A percentile compares a stretch with the other conserved stretches of the same genome.
These are phyloP conservation scores for Tamandua tetradactyla DNA, from an alignment of 2,797 vertebrate genomes.

Conservation along the genomic window DNA sequence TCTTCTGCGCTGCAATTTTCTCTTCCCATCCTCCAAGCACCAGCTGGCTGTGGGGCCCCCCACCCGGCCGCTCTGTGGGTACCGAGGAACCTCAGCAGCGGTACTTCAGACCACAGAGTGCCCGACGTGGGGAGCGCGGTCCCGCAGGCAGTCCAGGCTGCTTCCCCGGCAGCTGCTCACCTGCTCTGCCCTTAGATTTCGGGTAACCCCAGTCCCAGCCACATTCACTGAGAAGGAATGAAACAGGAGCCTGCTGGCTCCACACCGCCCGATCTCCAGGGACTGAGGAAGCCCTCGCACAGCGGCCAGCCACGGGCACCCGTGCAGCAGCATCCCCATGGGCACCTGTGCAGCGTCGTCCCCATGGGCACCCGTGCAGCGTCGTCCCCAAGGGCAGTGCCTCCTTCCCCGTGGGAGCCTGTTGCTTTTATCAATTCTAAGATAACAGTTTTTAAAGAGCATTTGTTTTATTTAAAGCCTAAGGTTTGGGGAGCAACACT, in stretches of 20 bases:
- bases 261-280: not conserved
- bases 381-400: not conserved
- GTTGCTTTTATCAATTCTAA: not conserved
- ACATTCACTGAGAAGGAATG: not conserved
- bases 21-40: not conserved
- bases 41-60: not conserved
- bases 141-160: not conserved
- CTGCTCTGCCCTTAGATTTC: conserved; percentile 52
- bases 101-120: too few relatives aligned
- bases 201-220: not conserved
- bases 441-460: not conserved
- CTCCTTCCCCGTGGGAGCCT: fast-evolving
- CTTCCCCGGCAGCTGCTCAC: conserved; percentile 78
- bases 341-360: not conserved
- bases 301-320: not conserved
- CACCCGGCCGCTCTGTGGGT: not conserved
- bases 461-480: not conserved
- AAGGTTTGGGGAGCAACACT: not conserved
- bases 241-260: too few relatives aligned
- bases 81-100: too few relatives aligned
- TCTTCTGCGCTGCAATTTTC: not conserved
- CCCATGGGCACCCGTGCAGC: not conserved
- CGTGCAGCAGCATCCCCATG: not conserved
- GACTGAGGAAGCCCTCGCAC: not conserved
- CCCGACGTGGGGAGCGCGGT: too few relatives aligned